Evolutionary conservation across 2,797 vertebrate species (phyloP).

Genomic region (Cephalopachus bancanus): DNA sequence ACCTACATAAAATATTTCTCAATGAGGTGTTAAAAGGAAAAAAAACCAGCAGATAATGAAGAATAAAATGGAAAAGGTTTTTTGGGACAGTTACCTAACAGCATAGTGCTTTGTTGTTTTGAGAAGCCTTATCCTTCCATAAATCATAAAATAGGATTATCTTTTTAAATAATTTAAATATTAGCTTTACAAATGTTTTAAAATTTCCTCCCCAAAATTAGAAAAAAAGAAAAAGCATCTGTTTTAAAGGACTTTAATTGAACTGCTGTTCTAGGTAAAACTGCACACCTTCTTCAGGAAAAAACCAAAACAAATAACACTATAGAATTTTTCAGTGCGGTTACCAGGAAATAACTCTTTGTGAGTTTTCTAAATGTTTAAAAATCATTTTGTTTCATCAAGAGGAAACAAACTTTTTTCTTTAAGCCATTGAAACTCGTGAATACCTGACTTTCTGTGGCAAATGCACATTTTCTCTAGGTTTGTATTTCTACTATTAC

Average conservation of each 20-base stretch:
- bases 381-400: not conserved
- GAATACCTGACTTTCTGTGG: not conserved
- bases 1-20: conserved; percentile 62
- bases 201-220: conserved; percentile 31
- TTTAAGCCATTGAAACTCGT: conserved; percentile 15
- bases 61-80: conserved; percentile 34
- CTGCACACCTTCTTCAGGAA: not conserved
- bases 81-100: conserved; percentile 46
- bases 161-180: conserved; percentile 52
- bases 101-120: not conserved
- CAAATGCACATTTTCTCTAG: conserved; percentile 4
- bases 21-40: conserved; percentile 57
- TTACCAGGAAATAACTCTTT: conserved; percentile 23
- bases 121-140: conserved; percentile 19
- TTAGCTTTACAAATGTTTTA: conserved; percentile 29
- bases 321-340: not conserved
- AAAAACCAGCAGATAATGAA: conserved; percentile 38
- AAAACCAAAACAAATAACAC: not conserved
- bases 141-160: conserved; percentile 24
- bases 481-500: not conserved
- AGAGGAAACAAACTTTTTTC: not conserved
- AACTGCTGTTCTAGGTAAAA: not conserved
- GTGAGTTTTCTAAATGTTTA: conserved; percentile 45
- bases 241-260: conserved; percentile 45
- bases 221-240: not conserved